A percentile compares a stretch with the other conserved stretches of the same genome.
Conservation (phyloP, 2,797 vertebrate species). For the Centroberyx gerrardi region DNA sequence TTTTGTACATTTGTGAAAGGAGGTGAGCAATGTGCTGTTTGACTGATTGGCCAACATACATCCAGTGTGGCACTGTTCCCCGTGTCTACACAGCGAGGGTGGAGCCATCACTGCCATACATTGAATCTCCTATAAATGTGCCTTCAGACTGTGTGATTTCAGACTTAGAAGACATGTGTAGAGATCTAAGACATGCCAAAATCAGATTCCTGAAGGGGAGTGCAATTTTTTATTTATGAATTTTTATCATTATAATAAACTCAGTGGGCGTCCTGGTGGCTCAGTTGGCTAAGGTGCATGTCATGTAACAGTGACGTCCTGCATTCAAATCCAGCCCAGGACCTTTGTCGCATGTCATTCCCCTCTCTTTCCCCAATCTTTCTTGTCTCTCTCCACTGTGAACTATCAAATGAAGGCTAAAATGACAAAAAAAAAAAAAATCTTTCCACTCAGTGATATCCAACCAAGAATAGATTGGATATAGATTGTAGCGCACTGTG, state of each 20-base stretch:
- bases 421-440: background rate
- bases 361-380: too few relatives aligned
- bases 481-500: constrained; percentile 43
- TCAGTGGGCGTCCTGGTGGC: constrained; percentile 31
- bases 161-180: constrained; percentile 10
- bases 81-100: constrained; percentile 18
- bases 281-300: constrained; percentile 20
- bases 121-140: constrained; percentile 45
- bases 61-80: background rate
- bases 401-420: too few relatives aligned
- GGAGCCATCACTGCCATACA: constrained; percentile 52
- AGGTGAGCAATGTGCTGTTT: constrained; percentile 12
- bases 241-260: background rate
- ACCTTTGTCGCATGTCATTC: too few relatives aligned
- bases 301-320: constrained; percentile 36
- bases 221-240: background rate
- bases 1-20: constrained; percentile 40
- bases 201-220: constrained; percentile 9
- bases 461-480: constrained; percentile 54
- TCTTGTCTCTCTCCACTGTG: too few relatives aligned
- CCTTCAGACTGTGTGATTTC: background rate
- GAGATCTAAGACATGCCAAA: constrained; percentile 11
- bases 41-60: background rate
- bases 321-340: background rate
- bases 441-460: constrained; percentile 35